Base-by-base conservation (phyloP, 2,113 vertebrate species). In the Hippoglossus stenolepis region DNA sequence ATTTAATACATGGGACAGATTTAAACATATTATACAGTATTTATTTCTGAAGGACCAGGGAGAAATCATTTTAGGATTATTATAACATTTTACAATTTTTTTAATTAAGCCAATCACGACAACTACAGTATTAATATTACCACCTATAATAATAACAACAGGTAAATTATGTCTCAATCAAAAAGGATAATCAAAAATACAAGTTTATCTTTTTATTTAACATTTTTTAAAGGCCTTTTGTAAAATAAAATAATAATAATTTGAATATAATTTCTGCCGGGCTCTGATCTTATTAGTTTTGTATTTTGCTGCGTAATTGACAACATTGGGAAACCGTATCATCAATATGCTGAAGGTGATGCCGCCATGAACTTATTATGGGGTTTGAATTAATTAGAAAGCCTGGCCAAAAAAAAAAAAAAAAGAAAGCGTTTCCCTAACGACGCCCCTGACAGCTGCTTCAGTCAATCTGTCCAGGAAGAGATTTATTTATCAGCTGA, bases 381-480 rank as follows among this genome's bases (percentile, higher is more conserved):
- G 38, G 79, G 8, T 61, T 69, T 82, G 75, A 87, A 90, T 89
- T 81, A 81, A 90, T 90, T 83, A 87, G 60, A 83, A 80, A 51
- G 6, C 7, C 40, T 24, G 21, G 62, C 45, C 59, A 45, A 65
- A 78, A 45, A 64, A 38, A 49, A 38, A 57, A 64, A 63, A 59
- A 66, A 63, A 10, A 53, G 20, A 56, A 56, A 9, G 23, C 63
- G 67, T 53, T 53, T 57, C 51, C 51, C 54, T 57, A 82, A 81
- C 54, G 75, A 40, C 85, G 64, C 69, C 74, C 79, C 8, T 73
- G 87, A 85, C 87, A 90, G 80, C 85, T 88, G 81, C 15, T 79
- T 85, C 60, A 5, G 15, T 21, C 90, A 66, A 69, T 84, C 85
- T 84, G 80, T 83, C 82, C 3, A 40, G 60, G 73, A 61, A 23